Percentiles rank a stretch among this genome's conserved stretches.
These are phyloP conservation scores for Collichthys lucidus DNA, from an alignment of 2,113 vertebrate genomes.

Conservation along the genomic window DNA sequence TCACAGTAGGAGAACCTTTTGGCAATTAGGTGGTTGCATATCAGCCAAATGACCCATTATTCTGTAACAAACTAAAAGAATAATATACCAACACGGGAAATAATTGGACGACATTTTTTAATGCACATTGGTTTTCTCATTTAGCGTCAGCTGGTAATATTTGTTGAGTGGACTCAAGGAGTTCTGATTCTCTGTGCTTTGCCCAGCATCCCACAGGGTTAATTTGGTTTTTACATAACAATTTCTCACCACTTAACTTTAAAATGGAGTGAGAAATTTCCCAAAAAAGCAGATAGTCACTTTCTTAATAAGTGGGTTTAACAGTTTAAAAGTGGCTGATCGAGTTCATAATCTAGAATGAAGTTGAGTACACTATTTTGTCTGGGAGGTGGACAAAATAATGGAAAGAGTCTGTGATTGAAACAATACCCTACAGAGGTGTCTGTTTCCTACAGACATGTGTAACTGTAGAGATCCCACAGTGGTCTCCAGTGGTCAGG, in stretches of 20 bases:
- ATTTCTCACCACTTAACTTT: slow-evolving; percentile 49
- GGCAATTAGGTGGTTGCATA: slow-evolving; percentile 45
- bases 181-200: slow-evolving; percentile 18
- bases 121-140: slow-evolving; percentile 17
- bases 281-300: not conserved
- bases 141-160: slow-evolving; percentile 26
- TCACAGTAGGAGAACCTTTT: slow-evolving; percentile 43
- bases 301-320: slow-evolving; percentile 9
- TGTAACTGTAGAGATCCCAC: slow-evolving; percentile 55
- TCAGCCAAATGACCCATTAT: slow-evolving; percentile 45
- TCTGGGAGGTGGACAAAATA: not conserved
- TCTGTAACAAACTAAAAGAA: slow-evolving; percentile 23
- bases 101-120: slow-evolving; percentile 30
- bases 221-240: slow-evolving; percentile 46
- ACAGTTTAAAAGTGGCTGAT: not conserved
- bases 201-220: slow-evolving; percentile 25
- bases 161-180: slow-evolving; percentile 25
- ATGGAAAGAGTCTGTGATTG: slow-evolving; percentile 11
- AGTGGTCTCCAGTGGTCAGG: slow-evolving; percentile 52
- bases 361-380: not conserved
- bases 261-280: slow-evolving; percentile 34
- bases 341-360: not conserved
- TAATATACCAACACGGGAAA: slow-evolving; percentile 20
- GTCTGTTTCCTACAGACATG: slow-evolving; percentile 28
- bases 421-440: not conserved